Percentiles rank a stretch among this genome's conserved stretches.
Conservation (phyloP, 1,140 invertebrate species). For the Nymphalis io region DNA sequence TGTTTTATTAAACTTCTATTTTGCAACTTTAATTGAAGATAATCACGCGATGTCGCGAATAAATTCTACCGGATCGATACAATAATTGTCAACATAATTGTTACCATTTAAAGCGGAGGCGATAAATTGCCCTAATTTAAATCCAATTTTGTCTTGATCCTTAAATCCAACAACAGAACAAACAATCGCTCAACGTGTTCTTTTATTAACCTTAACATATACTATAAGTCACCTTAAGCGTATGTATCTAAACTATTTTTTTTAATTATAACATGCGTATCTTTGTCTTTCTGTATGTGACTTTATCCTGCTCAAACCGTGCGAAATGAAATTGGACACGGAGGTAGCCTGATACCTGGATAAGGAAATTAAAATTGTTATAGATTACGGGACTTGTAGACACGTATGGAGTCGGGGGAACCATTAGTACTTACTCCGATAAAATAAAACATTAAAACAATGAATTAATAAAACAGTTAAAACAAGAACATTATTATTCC, state of each 20-base stretch:
- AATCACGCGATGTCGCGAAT: slow-evolving; percentile 60
- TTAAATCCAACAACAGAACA: slow-evolving; percentile 20
- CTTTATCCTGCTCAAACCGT: no score
- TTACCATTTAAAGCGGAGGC: slow-evolving; percentile 54
- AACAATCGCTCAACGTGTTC: background rate
- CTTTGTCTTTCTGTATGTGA: no score
- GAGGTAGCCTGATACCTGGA: no score
- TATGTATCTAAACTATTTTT: no score
- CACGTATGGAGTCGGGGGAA: no score
- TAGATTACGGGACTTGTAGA: no score
- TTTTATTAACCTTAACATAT: no score
- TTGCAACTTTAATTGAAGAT: slow-evolving; percentile 48
- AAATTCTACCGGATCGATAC: slow-evolving; percentile 53
- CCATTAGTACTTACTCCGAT: no score
- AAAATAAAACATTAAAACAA: background rate
- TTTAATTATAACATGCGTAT: no score
- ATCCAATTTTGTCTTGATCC: slow-evolving; percentile 49
- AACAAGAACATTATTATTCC: background rate
- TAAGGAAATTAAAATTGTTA: no score
- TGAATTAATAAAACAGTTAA: background rate
- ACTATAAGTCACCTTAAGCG: no score
- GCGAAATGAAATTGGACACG: no score
- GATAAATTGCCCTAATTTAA: slow-evolving; percentile 60
- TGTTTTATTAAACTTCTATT: slow-evolving; percentile 40
- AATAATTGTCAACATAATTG: slow-evolving; percentile 51